Conservation (phyloP, 2,797 vertebrate genomes). For the Oceanodroma leucorhoa region DNA sequence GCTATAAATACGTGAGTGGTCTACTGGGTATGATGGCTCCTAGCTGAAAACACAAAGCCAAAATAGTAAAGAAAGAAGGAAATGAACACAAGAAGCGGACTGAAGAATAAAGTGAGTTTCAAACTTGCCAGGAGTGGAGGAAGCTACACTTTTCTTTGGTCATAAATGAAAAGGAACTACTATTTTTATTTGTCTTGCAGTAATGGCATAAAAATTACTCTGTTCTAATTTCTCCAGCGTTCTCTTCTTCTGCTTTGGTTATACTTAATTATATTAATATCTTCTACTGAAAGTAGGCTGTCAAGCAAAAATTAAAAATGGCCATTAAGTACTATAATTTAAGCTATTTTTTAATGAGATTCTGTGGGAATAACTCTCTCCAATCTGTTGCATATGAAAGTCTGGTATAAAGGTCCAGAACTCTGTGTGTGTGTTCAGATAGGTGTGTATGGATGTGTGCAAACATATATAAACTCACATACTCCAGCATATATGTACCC, state of each 20-base stretch:
- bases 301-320: background rate
- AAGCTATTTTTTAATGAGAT: background rate
- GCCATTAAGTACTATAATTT: background rate
- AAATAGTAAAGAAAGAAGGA: background rate
- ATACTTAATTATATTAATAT: background rate
- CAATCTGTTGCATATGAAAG: background rate
- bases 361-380: background rate
- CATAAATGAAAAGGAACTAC: background rate
- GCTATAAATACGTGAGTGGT: background rate
- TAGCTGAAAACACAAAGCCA: background rate
- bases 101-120: background rate
- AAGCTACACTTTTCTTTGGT: background rate
- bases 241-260: background rate
- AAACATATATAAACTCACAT: background rate
- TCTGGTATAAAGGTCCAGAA: background rate
- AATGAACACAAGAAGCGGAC: background rate
- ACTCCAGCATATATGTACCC: background rate
- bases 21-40: background rate
- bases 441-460: rapidly evolving
- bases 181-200: background rate
- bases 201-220: background rate
- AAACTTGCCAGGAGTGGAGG: background rate
- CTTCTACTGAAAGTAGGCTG: background rate
- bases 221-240: background rate
- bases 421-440: background rate